phyloP scores from a whole-genome alignment of 2,113 vertebrate genomes.

The Notarius quadriscutis region DNA sequence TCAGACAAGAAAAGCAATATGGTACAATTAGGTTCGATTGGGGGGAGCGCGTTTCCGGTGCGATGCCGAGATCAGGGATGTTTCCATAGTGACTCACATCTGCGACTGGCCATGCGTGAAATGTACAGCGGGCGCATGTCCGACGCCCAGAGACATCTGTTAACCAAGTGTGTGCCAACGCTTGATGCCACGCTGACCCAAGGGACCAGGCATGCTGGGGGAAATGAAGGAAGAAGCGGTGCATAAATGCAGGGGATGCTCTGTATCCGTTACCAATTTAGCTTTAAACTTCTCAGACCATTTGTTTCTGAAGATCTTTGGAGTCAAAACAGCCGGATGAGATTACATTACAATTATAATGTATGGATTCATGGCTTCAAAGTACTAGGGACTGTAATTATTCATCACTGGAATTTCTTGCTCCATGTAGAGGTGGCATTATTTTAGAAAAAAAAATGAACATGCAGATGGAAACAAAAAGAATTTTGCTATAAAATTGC shows the following conservation, averaged over 20 bases:
- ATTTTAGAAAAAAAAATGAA: not conserved
- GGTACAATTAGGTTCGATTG: constrained; percentile 98
- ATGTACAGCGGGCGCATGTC: constrained; percentile 80
- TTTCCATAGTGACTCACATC: constrained; percentile 92
- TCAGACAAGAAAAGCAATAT: constrained; percentile 94
- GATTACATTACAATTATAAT: not conserved
- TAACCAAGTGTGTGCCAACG: constrained; percentile 78
- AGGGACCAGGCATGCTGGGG: constrained; percentile 72
- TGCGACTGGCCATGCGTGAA: constrained; percentile 84
- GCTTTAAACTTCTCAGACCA: not conserved
- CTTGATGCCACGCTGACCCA: constrained; percentile 79
- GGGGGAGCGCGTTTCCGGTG: constrained; percentile 87
- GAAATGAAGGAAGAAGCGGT: constrained; percentile 58
- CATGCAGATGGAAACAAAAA: not conserved
- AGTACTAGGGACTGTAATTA: not conserved
- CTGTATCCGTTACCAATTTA: constrained; percentile 10
- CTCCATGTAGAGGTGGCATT: not conserved
- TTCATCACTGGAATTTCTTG: not conserved
- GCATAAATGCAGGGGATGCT: constrained; percentile 7
- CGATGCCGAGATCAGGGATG: constrained; percentile 90
- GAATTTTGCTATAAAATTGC: not conserved
- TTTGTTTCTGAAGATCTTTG: not conserved
- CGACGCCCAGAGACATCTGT: constrained; percentile 88
- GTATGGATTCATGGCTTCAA: not conserved
- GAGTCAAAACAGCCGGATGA: not conserved